A percentile compares a stretch with the other conserved stretches of the same genome.
Conservation (phyloP, 1,140 invertebrate genomes). For the Bombus confusus region DNA sequence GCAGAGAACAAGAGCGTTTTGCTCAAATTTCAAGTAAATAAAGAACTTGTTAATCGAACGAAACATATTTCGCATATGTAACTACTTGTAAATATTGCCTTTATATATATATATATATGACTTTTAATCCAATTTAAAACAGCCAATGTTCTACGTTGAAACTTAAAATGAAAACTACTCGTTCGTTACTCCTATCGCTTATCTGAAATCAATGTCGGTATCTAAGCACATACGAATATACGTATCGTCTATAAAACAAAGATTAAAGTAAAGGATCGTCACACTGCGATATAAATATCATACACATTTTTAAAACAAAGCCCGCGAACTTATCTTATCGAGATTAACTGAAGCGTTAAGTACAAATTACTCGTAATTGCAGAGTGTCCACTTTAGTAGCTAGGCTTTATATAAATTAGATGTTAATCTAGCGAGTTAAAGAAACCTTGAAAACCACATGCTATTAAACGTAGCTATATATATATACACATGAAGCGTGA, state of each 20-base stretch:
- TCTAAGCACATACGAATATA: background rate
- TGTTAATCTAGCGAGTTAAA: background rate
- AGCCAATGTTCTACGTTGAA: background rate
- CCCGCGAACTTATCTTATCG: background rate
- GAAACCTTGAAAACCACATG: background rate
- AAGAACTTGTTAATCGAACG: background rate
- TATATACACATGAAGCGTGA: background rate
- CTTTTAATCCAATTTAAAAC: background rate
- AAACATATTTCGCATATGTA: background rate
- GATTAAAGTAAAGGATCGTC: background rate
- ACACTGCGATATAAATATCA: background rate
- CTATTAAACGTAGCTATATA: background rate
- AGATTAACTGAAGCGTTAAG: background rate
- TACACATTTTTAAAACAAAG: background rate
- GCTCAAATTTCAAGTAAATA: background rate
- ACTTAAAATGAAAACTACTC: background rate
- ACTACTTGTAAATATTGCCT: background rate
- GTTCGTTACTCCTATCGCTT: background rate
- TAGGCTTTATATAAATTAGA: background rate
- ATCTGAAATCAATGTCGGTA: background rate
- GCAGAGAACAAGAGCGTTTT: background rate
- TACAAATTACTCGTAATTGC: background rate
- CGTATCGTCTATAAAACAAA: background rate
- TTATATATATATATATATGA: background rate
- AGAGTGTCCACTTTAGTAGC: no score